Conservation (phyloP, 1,140 invertebrate genomes). For the Hestina assimilis region DNA sequence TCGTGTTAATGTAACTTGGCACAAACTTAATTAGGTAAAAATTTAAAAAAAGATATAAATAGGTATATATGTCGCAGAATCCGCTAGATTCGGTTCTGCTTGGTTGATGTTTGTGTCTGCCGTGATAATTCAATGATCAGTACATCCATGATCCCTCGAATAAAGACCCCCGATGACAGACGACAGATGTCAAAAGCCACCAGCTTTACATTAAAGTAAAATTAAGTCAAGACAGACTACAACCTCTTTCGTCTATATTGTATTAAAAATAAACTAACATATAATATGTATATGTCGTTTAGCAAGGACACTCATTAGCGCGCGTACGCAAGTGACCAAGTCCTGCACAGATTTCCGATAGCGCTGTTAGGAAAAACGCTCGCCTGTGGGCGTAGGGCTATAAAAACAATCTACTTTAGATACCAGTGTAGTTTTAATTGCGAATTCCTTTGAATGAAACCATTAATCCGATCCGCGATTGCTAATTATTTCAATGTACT, state of each 20-base stretch:
- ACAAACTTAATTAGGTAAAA: too few species aligned
- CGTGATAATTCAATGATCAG: too few species aligned
- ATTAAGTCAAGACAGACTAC: too few species aligned
- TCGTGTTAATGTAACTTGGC: too few species aligned
- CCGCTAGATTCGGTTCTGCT: too few species aligned
- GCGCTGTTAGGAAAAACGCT: slow-evolving; percentile 24
- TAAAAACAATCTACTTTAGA: slow-evolving; percentile 21
- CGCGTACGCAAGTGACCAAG: slow-evolving; percentile 8
- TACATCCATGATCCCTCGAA: too few species aligned
- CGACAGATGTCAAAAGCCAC: too few species aligned
- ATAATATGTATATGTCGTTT: slow-evolving; percentile 23
- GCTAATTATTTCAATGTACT: slow-evolving; percentile 2
- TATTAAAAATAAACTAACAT: slow-evolving; percentile 24
- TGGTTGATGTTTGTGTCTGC: too few species aligned
- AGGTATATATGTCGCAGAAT: too few species aligned
- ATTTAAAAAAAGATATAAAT: too few species aligned
- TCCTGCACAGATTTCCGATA: slow-evolving; percentile 28
- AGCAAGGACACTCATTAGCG: slow-evolving; percentile 31
- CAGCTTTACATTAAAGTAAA: too few species aligned
- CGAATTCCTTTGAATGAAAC: slow-evolving; percentile 14
- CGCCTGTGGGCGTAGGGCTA: slow-evolving; percentile 15
- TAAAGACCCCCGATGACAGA: too few species aligned
- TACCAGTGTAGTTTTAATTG: slow-evolving; percentile 17
- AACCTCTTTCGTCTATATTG: background rate
- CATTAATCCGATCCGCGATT: background rate